A percentile compares a stretch with the other conserved stretches of the same genome.
phyloP scores from a whole-genome alignment of 2,888 invertebrate species.

The Chironomus tentans region DNA sequence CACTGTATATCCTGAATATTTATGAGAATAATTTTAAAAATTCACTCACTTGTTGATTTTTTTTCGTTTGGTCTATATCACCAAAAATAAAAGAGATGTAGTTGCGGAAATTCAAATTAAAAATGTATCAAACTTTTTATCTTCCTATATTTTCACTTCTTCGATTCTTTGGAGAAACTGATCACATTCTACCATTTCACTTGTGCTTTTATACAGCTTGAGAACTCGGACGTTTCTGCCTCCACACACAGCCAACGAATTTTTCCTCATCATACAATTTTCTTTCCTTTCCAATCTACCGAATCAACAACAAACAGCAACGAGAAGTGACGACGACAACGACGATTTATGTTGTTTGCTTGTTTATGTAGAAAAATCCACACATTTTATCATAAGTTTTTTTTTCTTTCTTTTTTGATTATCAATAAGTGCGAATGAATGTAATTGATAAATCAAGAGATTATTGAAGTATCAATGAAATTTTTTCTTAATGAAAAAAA shows the following conservation, averaged over 20 bases:
- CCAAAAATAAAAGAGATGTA: not conserved
- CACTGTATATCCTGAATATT: too few relatives aligned
- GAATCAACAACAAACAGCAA: not conserved
- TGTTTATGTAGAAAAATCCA: not conserved
- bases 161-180: not conserved
- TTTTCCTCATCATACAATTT: not conserved
- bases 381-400: too few relatives aligned
- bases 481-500: too few relatives aligned
- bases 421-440: too few relatives aligned
- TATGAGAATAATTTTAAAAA: not conserved
- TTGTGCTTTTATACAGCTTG: not conserved
- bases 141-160: not conserved
- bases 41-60: constrained; percentile 2
- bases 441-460: too few relatives aligned
- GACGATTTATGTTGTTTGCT: not conserved
- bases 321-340: not conserved
- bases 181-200: not conserved
- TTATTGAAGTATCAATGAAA: too few relatives aligned
- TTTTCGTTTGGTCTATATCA: not conserved
- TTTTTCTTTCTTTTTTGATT: too few relatives aligned
- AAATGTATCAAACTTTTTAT: not conserved
- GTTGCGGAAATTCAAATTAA: not conserved
- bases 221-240: not conserved
- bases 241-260: not conserved
- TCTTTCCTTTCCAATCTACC: not conserved